Conservation (phyloP, 2,888 invertebrate species). For the Drosophila algonquin region DNA sequence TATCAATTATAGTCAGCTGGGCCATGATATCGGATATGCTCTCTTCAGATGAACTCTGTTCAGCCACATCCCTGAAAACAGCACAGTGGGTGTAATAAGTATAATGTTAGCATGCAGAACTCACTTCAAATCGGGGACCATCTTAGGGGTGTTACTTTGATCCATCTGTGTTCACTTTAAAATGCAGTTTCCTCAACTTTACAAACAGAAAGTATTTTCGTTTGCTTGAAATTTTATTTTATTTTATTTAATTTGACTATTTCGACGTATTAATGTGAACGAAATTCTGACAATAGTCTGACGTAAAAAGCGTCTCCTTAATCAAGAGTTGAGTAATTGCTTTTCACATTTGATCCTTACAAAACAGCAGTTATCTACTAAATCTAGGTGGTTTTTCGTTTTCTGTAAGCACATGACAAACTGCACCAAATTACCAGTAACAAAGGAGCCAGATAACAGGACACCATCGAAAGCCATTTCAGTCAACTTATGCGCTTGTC, state of each 20-base stretch:
- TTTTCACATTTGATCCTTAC: conserved; percentile 18
- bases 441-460: not conserved
- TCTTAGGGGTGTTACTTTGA: not conserved
- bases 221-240: not conserved
- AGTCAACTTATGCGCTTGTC: conserved; percentile 33
- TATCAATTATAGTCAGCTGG: not conserved
- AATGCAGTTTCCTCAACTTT: not conserved
- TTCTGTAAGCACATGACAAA: conserved; percentile 49
- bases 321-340: conserved; percentile 32
- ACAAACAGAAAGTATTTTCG: not conserved
- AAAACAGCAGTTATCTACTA: conserved; percentile 15
- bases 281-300: conserved; percentile 2
- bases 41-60: not conserved
- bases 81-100: not conserved
- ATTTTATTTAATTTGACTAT: not conserved
- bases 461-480: conserved; percentile 21
- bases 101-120: not conserved
- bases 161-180: not conserved
- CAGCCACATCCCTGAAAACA: not conserved
- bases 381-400: conserved; percentile 13
- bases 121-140: not conserved
- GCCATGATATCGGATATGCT: not conserved
- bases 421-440: conserved; percentile 43
- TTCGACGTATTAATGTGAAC: conserved; percentile 14
- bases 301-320: conserved; percentile 18